Evolutionary conservation across 2,113 vertebrate species (phyloP).

Genomic region (Pionites leucogaster): DNA sequence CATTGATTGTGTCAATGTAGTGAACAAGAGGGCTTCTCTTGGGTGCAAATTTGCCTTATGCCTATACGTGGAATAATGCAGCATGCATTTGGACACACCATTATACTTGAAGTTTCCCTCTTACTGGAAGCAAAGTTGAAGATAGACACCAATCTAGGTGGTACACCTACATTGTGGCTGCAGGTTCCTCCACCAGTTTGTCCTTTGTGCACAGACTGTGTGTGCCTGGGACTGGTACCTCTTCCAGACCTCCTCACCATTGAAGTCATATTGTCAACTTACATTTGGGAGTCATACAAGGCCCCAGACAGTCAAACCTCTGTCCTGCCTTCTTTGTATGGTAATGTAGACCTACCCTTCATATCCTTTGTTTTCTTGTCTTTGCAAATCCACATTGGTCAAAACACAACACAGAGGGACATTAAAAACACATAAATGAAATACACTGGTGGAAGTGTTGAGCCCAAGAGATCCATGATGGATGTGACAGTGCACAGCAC

Average conservation of each 20-base stretch:
- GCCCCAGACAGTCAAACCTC: background rate
- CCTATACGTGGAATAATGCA: background rate
- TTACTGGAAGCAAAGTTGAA: background rate
- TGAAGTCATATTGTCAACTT: background rate
- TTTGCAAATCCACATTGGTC: background rate
- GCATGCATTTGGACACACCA: background rate
- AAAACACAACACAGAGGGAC: background rate
- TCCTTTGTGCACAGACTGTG: background rate
- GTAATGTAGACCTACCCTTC: background rate
- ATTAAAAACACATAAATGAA: background rate
- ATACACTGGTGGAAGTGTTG: background rate
- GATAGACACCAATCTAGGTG: background rate
- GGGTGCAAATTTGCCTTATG: background rate
- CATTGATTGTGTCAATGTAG: background rate
- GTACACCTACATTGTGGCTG: background rate
- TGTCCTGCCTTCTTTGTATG: background rate
- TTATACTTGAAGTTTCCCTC: background rate
- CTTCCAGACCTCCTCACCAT: fast-evolving
- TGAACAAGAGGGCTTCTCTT: background rate
- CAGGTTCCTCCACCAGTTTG: background rate
- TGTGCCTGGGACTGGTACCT: background rate
- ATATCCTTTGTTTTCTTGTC: background rate
- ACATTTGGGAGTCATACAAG: background rate
- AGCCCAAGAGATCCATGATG: fast-evolving
- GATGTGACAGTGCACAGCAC: background rate